Conservation (phyloP, 1,140 invertebrate genomes). For the Pseudomyrmex gracilis region DNA sequence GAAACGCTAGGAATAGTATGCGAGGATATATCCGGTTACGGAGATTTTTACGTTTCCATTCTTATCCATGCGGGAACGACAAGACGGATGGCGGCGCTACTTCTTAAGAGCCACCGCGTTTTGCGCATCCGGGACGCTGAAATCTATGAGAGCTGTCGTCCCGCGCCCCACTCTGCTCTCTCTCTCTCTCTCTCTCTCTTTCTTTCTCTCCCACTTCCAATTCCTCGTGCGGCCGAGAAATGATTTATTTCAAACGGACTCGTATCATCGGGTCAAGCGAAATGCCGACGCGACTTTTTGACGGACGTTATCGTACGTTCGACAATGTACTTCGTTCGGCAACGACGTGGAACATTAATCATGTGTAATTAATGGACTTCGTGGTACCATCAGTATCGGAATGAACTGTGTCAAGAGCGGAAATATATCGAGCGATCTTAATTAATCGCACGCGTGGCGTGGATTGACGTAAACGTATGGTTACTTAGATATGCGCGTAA, state of each 20-base stretch:
- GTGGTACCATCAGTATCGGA: not conserved
- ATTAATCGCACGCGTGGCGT: constrained; percentile 14
- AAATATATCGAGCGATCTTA: constrained; percentile 31
- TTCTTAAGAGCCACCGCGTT: constrained; percentile 61
- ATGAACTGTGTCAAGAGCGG: constrained; percentile 35
- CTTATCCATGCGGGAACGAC: constrained; percentile 59
- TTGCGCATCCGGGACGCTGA: constrained; percentile 37
- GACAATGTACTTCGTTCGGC: constrained; percentile 38
- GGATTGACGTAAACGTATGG: not conserved
- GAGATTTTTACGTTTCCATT: constrained; percentile 61
- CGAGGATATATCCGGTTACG: constrained; percentile 52
- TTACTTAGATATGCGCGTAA: not conserved
- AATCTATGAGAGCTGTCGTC: constrained; percentile 52
- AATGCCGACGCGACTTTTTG: constrained; percentile 51
- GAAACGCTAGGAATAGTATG: constrained; percentile 7
- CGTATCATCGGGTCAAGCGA: constrained; percentile 44
- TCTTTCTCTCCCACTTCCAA: not conserved
- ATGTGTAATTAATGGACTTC: constrained; percentile 36
- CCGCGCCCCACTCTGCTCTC: not conserved
- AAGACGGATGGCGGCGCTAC: constrained; percentile 63
- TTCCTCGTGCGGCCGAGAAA: not conserved
- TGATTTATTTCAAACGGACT: constrained; percentile 58
- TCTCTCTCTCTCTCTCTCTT: not conserved
- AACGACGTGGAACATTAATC: constrained; percentile 45
- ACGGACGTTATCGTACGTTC: constrained; percentile 49